These are phyloP conservation scores for Cantharis rufa DNA, from an alignment of 2,888 invertebrate species.

Conservation along the genomic window DNA sequence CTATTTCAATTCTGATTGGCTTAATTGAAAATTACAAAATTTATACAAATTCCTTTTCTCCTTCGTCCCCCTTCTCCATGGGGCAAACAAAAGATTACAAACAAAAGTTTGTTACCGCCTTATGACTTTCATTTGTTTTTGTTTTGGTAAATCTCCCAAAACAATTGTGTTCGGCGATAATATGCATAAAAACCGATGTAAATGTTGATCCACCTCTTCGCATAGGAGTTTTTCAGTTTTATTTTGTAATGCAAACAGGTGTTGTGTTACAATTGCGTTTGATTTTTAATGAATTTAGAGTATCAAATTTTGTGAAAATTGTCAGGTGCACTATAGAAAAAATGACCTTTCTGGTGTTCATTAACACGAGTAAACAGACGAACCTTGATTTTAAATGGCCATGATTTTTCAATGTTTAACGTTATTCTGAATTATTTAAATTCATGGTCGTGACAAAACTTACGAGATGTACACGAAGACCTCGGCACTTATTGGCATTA, in stretches of 20 bases:
- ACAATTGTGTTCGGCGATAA: too few species aligned
- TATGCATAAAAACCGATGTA: too few species aligned
- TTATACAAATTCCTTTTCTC: too few species aligned
- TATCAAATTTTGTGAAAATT: neutral
- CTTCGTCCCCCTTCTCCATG: too few species aligned
- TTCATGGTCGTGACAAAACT: neutral
- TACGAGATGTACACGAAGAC: neutral
- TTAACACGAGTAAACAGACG: slow-evolving; percentile 1
- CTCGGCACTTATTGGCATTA: neutral
- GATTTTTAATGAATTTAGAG: neutral
- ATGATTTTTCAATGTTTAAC: neutral
- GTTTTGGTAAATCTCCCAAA: too few species aligned
- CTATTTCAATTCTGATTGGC: too few species aligned
- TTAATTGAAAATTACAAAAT: too few species aligned
- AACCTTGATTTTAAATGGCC: slow-evolving; percentile 4
- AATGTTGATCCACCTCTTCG: neutral
- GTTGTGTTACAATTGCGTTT: neutral
- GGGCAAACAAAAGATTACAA: too few species aligned
- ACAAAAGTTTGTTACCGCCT: too few species aligned
- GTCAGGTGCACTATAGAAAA: neutral
- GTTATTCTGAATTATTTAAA: slow-evolving; percentile 5
- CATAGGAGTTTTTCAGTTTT: neutral
- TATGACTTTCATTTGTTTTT: too few species aligned
- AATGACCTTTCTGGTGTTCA: slow-evolving; percentile 1
- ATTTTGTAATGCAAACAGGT: neutral